Base-by-base conservation (phyloP, 2,113 vertebrate species). In the Acanthisitta chloris region DNA sequence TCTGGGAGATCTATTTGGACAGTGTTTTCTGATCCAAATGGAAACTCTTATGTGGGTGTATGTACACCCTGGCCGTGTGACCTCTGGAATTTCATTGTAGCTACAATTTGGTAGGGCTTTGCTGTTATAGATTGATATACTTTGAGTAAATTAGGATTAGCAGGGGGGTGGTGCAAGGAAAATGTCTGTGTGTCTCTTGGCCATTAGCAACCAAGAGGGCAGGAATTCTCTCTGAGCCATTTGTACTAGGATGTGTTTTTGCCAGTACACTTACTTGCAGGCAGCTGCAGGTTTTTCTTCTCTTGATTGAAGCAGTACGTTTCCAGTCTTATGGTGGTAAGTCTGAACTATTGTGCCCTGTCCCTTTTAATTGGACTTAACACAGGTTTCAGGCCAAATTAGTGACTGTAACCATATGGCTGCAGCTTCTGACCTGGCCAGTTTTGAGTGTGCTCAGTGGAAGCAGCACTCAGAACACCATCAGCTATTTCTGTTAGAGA, bases 21-120 rank as follows among this genome's bases (percentile, higher is more conserved):
- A 48, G 8, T 7, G 15, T n/a, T 89, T 46, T 40, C 29, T 64
- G 48, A 42, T 80, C 17, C 29, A 29, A 29, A 10, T 57, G 49
- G 65, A 62, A 67, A 12, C 0, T 0, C 20, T 52, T 48, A 10
- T 4, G 17, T 38, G 42, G 26, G 28, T 24, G 7, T 70, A 23
- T 0, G 0, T 17, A 23, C 26, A 12, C 4, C 26, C 31, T 64
- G 48, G 1, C 24, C 4, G 0, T 7, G 0, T 24, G 36, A 61
- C 59, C 69, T 79, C 29, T 67, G 79, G 29, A 38, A 51, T 82
- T 58, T 24, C 34, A 24, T 23, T 86, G 52, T 61, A 76, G 38
- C 25, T 67, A 16, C 17, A 9, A 0, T 67, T 82, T 28, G 43
- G 28, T 49, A 45, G 45, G 34, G 33, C 48, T 88, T 88, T 82